phyloP scores from a whole-genome alignment of 2,797 vertebrate genomes.

The Enteromius mattozi region DNA sequence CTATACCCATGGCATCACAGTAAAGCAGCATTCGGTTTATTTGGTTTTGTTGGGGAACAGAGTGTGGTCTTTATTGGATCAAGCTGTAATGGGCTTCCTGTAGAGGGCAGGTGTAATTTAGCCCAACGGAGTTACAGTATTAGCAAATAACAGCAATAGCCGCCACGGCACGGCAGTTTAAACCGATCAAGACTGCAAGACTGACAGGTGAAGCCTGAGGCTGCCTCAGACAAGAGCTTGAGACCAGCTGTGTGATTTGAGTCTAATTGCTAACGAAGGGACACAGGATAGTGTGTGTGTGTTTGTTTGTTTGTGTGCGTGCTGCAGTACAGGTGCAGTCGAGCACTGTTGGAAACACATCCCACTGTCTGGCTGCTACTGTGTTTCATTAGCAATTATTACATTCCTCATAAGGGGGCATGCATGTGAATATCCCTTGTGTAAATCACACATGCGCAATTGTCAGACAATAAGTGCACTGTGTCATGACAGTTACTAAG shows the following conservation, averaged over 20 bases:
- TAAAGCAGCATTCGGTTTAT: not conserved
- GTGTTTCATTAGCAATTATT: conserved; percentile 60
- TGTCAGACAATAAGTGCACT: not conserved
- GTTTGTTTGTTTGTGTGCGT: not conserved
- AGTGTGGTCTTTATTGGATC: conserved; percentile 32
- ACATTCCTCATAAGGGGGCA: conserved; percentile 2
- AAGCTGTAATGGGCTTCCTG: conserved; percentile 26
- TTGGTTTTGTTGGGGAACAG: conserved; percentile 11
- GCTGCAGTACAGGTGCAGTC: conserved; percentile 37
- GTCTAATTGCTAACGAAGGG: conserved; percentile 46
- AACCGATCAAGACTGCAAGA: not conserved
- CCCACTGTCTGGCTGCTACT: conserved; percentile 32
- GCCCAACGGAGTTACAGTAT: not conserved
- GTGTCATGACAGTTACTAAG: conserved; percentile 9
- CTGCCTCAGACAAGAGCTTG: conserved; percentile 35
- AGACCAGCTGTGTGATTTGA: conserved; percentile 47
- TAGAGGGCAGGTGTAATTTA: conserved; percentile 32
- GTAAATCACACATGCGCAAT: not conserved
- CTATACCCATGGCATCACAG: not conserved
- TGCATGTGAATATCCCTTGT: conserved; percentile 17
- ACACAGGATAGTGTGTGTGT: conserved; percentile 15
- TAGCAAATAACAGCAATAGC: conserved; percentile 18
- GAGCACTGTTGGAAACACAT: conserved; percentile 23
- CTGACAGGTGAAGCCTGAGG: conserved; percentile 29
- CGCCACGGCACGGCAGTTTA: not conserved